phyloP scores from a whole-genome alignment of 2,113 vertebrate species.

The Hyperoodon ampullatus region DNA sequence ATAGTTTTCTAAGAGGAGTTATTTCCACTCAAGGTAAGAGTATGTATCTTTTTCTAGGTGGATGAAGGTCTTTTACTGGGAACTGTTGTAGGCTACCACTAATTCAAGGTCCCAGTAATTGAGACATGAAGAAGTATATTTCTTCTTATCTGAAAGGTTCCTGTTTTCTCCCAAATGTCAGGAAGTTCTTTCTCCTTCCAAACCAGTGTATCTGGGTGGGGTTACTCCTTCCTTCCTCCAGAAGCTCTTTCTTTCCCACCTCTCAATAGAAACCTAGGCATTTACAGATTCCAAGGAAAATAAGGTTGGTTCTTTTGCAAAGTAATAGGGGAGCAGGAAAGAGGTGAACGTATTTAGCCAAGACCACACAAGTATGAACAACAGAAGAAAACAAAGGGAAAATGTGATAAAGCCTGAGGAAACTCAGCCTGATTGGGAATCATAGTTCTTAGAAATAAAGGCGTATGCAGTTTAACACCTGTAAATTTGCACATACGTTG shows the following conservation, averaged over 20 bases:
- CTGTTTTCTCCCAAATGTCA: background rate
- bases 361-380: background rate
- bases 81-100: background rate
- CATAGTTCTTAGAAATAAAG: background rate
- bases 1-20: background rate
- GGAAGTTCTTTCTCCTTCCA: background rate
- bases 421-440: background rate
- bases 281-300: background rate
- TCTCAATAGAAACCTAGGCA: rapidly evolving
- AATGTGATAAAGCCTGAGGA: background rate
- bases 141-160: background rate
- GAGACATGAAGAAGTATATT: background rate
- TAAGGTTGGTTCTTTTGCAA: background rate
- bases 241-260: background rate
- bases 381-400: background rate
- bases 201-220: background rate
- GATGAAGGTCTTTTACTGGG: background rate
- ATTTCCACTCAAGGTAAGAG: background rate
- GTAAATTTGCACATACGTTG: background rate
- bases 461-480: background rate
- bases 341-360: background rate
- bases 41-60: background rate
- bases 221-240: background rate
- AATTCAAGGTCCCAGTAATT: background rate
- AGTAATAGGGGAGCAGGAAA: background rate